Evolutionary conservation across 37 sponge, comb jelly and placozoan genomes (phyloP), one percentile per base, ranked within the genome.

Genomic region (Bolinopsis microptera): DNA sequence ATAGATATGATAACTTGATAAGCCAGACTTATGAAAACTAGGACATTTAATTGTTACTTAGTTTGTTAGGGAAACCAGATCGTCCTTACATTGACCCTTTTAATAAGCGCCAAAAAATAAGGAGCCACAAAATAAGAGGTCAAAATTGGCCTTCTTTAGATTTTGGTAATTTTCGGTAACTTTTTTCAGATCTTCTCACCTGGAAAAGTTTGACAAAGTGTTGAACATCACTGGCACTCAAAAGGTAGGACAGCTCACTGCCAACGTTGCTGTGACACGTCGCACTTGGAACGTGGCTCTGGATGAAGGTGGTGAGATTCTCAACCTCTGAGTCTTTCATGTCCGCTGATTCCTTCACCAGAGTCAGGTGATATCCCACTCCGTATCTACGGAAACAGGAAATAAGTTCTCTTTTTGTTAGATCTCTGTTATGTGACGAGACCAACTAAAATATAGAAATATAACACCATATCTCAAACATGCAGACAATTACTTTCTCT

Each of bases 341-440:
- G 83, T 97, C 95, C 16, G 28, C 0, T 8, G 70, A 41, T 2
- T 94, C 96, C 93, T 96, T 97, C 40, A 97, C 97, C 48, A 97
- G 41, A 0, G 94, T 95, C 95, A 98, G 95, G 92, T 97, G 97
- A 76, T 98, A 98, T 23, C 98, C 98, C 1, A 97, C 96, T 69
- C 98, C 98, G 94, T 94, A 95, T 37, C 82, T 80, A 30, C 9
- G 18, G 68, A 18, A 18, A 9, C 16, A 61, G 18, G 68, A 61
- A 18, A 21, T 61, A 61, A 61, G n/a, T n/a, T n/a, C n/a, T n/a
- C n/a, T n/a, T n/a, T 61, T 61, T 18, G 18, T 61, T 18, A 61
- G 68, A 21, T 61, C 9, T 61, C 68, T 61, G 68, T 61, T 61
- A 61, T 18, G 18, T 18, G 9, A 61, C 68, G 18, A 61, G n/a